These are phyloP conservation scores for Lepidocyrtoides sp. DNA, from an alignment of 2,888 invertebrate species.

Conservation along the genomic window DNA sequence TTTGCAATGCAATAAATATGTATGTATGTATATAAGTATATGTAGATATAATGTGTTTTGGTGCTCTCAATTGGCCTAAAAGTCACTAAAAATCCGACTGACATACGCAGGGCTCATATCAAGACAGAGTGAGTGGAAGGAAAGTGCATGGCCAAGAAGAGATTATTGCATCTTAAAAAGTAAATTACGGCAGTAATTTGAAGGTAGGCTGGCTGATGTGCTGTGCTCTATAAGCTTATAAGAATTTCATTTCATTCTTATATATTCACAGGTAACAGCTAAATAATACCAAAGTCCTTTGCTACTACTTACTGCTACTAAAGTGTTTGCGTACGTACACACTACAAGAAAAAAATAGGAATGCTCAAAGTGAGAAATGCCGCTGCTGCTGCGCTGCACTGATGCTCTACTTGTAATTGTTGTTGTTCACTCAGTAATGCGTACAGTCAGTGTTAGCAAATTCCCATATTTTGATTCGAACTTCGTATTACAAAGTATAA, in stretches of 20 bases:
- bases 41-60: constrained; percentile 4
- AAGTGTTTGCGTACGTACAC: no score
- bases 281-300: background rate
- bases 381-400: no score
- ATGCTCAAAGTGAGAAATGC: background rate
- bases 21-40: background rate
- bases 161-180: constrained; percentile 31
- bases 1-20: constrained; percentile 1
- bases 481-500: no score
- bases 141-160: background rate
- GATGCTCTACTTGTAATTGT: background rate
- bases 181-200: constrained; percentile 45
- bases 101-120: background rate
- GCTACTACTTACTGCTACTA: no score
- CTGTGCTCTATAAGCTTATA: background rate
- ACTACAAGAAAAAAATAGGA: no score
- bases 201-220: constrained; percentile 34
- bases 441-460: no score
- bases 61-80: constrained; percentile 15
- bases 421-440: background rate
- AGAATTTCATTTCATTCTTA: background rate
- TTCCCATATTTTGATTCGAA: no score
- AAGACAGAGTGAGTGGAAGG: background rate
- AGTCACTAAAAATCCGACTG: constrained; percentile 30
- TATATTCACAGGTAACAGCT: background rate